Evolutionary conservation across 2,888 invertebrate species (phyloP).

Genomic region (Ptycholaimellus sp.): DNA sequence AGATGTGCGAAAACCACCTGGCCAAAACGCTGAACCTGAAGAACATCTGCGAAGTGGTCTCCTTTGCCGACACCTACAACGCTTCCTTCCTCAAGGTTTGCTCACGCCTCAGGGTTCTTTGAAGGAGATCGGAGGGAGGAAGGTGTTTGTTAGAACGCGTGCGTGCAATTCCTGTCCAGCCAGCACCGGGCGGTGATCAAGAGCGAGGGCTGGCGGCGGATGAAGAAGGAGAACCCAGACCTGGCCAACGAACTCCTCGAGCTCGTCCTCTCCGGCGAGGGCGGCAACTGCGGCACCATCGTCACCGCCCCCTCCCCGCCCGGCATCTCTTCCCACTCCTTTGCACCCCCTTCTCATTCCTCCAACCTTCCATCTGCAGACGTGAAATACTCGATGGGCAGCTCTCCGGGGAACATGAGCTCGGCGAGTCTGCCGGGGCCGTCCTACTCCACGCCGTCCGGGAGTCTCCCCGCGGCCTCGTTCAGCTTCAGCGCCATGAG

Average conservation of each 20-base stretch:
- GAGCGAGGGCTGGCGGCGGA: constrained; percentile 14
- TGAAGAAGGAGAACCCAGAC: constrained; percentile 14
- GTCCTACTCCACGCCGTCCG: too few relatives aligned
- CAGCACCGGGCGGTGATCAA: constrained; percentile 14
- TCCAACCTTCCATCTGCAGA: too few relatives aligned
- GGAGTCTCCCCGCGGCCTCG: too few relatives aligned
- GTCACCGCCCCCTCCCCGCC: too few relatives aligned
- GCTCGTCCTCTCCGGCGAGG: constrained; percentile 11
- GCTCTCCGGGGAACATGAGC: too few relatives aligned
- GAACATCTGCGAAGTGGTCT: constrained; percentile 11
- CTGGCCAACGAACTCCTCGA: constrained; percentile 18
- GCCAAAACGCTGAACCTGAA: constrained; percentile 11
- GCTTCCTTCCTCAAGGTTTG: constrained; percentile 10
- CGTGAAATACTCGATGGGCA: too few relatives aligned
- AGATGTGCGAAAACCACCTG: constrained; percentile 16
- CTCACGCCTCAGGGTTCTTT: constrained; percentile 10
- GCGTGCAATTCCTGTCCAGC: constrained; percentile 11
- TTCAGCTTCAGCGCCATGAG: too few relatives aligned
- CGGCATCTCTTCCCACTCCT: too few relatives aligned
- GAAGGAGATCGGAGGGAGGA: constrained; percentile 4
- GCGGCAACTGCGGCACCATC: too few relatives aligned
- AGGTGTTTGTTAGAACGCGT: constrained; percentile 5
- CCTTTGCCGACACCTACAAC: constrained; percentile 16
- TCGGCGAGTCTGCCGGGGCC: too few relatives aligned
- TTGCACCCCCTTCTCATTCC: too few relatives aligned